Evolutionary conservation across 2,113 vertebrate species (phyloP).

Genomic region (Lichenostomus cassidix): DNA sequence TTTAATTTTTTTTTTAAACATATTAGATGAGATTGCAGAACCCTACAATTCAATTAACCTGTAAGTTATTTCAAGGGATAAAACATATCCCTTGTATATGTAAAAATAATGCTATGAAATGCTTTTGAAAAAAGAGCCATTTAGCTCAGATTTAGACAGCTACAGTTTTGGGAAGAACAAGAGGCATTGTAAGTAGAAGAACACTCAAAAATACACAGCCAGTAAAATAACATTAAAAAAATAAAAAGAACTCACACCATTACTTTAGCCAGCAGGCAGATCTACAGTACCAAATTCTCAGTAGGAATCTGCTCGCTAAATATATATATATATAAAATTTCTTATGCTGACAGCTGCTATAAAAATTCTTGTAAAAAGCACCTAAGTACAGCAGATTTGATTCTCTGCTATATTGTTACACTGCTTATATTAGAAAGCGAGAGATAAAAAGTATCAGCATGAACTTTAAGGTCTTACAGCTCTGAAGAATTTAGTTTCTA

Average conservation of each 20-base stretch:
- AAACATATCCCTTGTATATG: neutral
- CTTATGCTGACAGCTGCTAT: neutral
- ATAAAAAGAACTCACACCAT: neutral
- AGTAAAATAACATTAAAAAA: neutral
- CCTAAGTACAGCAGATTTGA: neutral
- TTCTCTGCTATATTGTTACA: neutral
- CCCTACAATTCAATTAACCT: neutral
- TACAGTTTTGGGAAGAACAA: neutral
- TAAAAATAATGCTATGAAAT: neutral
- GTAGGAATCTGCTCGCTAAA: neutral
- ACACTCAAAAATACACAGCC: neutral
- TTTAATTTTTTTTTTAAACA: neutral
- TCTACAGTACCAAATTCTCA: neutral
- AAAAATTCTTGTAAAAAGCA: neutral
- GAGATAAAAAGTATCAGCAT: neutral
- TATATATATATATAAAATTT: neutral
- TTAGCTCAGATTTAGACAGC: neutral
- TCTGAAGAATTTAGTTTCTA: neutral
- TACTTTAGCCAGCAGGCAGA: neutral
- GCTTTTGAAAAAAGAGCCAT: neutral
- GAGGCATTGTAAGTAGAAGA: neutral
- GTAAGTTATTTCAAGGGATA: neutral
- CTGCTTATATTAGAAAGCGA: neutral
- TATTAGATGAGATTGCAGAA: neutral
- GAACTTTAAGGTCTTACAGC: neutral